Evolutionary conservation across 2,113 vertebrate species (phyloP).

Genomic region (Perognathus longimembris): DNA sequence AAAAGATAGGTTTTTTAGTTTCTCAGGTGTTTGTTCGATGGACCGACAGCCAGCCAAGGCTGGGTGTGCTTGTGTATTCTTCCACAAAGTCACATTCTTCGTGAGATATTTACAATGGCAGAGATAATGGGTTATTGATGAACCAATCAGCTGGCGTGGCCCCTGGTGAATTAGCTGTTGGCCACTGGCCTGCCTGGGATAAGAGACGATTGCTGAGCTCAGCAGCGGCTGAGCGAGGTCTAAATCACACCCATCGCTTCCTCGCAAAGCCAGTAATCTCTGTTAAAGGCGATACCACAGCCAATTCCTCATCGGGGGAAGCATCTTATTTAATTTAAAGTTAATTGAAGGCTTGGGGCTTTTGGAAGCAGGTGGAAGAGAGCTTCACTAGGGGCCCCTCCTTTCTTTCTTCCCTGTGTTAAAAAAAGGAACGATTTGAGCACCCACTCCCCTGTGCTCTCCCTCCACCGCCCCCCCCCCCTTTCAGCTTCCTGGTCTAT

Average conservation of each 20-base stretch:
- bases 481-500: neutral
- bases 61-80: conserved; percentile 36
- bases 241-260: conserved; percentile 72
- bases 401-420: neutral
- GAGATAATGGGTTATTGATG: conserved; percentile 85
- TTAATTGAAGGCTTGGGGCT: conserved; percentile 61
- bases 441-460: too few relatives aligned
- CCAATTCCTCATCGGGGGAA: conserved; percentile 48
- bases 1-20: neutral
- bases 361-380: conserved; percentile 39
- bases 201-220: conserved; percentile 74
- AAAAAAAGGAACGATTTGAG: neutral
- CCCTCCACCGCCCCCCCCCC: too few relatives aligned
- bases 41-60: neutral
- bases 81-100: conserved; percentile 67
- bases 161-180: conserved; percentile 78
- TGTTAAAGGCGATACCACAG: neutral
- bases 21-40: neutral
- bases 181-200: conserved; percentile 68
- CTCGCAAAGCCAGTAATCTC: conserved; percentile 64
- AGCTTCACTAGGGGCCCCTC: neutral
- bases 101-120: conserved; percentile 78
- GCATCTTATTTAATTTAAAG: conserved; percentile 78
- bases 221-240: conserved; percentile 63
- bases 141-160: conserved; percentile 77